phyloP scores from a whole-genome alignment of 2,888 invertebrate species.

The Copidosoma aretas region DNA sequence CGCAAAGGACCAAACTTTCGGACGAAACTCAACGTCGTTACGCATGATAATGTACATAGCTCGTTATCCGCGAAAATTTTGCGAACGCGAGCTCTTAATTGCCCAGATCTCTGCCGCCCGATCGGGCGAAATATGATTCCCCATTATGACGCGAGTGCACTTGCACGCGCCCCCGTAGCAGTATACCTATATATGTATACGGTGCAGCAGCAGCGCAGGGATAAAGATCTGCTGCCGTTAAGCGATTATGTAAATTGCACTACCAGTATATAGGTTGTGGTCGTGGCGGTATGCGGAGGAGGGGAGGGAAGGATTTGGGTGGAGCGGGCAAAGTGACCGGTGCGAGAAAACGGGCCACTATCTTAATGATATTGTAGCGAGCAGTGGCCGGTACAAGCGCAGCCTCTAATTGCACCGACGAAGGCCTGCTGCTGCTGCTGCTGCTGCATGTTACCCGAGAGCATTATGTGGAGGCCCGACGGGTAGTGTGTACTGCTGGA shows the following conservation, averaged over 20 bases:
- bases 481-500: too few species aligned
- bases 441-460: not conserved
- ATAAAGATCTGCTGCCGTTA: conserved; percentile 10
- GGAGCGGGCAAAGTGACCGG: conserved; percentile 4
- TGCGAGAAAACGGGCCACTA: conserved; percentile 39
- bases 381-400: conserved; percentile 54
- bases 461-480: too few species aligned
- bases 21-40: too few species aligned
- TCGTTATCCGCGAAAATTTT: too few species aligned
- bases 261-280: conserved; percentile 5
- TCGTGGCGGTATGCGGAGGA: conserved; percentile 30
- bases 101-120: too few species aligned
- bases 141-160: conserved; percentile 4
- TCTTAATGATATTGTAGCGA: conserved; percentile 60
- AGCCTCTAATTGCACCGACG: conserved; percentile 57
- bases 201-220: not conserved
- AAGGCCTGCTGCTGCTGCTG: not conserved
- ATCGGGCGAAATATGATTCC: conserved; percentile 3
- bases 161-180: too few species aligned
- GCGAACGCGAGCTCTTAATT: too few species aligned
- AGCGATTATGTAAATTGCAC: conserved; percentile 31
- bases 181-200: too few species aligned
- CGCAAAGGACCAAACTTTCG: too few species aligned
- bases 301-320: conserved; percentile 25
- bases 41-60: too few species aligned